Evolutionary conservation across 2,888 invertebrate species (phyloP).

Genomic region (Erebia epiphron): DNA sequence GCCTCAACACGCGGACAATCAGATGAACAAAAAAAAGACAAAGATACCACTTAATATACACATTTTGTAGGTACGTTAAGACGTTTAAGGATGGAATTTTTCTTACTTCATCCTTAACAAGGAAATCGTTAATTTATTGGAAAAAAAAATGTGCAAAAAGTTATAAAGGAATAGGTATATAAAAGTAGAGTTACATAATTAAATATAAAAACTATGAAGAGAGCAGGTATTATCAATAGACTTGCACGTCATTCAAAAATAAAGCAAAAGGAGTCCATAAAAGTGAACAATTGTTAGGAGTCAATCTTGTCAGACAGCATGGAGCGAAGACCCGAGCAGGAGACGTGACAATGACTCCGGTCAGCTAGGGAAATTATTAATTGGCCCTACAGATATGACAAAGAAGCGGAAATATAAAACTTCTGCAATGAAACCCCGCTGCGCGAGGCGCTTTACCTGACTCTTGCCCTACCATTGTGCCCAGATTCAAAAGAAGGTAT

Average conservation of each 20-base stretch:
- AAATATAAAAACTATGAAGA: constrained; percentile 27
- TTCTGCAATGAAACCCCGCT: constrained; percentile 74
- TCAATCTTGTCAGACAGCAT: constrained; percentile 76
- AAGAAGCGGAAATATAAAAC: constrained; percentile 83
- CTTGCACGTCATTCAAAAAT: constrained; percentile 43
- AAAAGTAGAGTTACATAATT: constrained; percentile 19
- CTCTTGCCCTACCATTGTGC: constrained; percentile 80
- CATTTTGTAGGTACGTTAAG: constrained; percentile 36
- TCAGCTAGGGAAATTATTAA: constrained; percentile 82
- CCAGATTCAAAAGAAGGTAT: constrained; percentile 73
- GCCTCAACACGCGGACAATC: constrained; percentile 53
- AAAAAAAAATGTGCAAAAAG: constrained; percentile 17
- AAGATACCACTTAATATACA: constrained; percentile 44
- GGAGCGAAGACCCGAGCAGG: constrained; percentile 60
- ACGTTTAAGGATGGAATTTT: constrained; percentile 29
- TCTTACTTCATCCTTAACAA: constrained; percentile 26
- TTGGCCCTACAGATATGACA: constrained; percentile 72
- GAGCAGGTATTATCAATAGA: constrained; percentile 38
- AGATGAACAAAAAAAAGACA: constrained; percentile 52
- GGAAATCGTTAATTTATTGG: constrained; percentile 27
- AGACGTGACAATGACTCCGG: constrained; percentile 75
- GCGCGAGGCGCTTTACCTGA: constrained; percentile 79
- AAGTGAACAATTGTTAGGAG: constrained; percentile 76
- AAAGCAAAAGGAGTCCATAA: constrained; percentile 70
- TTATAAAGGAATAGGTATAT: background rate